phyloP scores from a whole-genome alignment of 2,113 vertebrate genomes.

The Regulus satrapa region DNA sequence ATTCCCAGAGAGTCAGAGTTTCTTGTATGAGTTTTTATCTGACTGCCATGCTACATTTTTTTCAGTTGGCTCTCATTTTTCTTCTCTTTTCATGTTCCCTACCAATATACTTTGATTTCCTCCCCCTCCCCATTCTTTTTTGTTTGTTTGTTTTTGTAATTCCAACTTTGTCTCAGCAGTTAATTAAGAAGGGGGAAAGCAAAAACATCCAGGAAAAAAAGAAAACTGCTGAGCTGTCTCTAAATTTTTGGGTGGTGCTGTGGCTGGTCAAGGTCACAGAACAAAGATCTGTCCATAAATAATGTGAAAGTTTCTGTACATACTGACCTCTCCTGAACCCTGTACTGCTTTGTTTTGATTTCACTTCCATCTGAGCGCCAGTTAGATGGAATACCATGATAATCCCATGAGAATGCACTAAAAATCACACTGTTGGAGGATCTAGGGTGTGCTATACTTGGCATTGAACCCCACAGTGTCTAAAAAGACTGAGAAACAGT shows the following conservation, averaged over 20 bases:
- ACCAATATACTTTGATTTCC: neutral
- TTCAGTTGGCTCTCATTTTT: neutral
- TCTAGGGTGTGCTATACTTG: neutral
- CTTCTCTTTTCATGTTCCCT: neutral
- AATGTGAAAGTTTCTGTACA: neutral
- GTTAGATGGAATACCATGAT: neutral
- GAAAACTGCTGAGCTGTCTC: neutral
- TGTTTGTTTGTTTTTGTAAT: neutral
- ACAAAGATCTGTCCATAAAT: neutral
- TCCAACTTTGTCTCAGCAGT: neutral
- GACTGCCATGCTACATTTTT: neutral
- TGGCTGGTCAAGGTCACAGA: constrained; percentile 16
- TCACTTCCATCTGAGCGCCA: neutral
- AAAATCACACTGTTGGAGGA: neutral
- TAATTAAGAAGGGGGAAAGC: neutral
- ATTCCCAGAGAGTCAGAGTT: neutral
- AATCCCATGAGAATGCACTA: neutral
- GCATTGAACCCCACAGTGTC: neutral
- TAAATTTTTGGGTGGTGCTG: neutral
- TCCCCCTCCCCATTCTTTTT: neutral
- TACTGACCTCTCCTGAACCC: neutral
- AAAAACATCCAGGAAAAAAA: neutral
- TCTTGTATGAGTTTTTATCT: neutral
- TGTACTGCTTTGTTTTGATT: neutral
- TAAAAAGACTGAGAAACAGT: neutral